Evolutionary conservation across 2,888 invertebrate species (phyloP).

Genomic region (Ochropleura leucogaster): DNA sequence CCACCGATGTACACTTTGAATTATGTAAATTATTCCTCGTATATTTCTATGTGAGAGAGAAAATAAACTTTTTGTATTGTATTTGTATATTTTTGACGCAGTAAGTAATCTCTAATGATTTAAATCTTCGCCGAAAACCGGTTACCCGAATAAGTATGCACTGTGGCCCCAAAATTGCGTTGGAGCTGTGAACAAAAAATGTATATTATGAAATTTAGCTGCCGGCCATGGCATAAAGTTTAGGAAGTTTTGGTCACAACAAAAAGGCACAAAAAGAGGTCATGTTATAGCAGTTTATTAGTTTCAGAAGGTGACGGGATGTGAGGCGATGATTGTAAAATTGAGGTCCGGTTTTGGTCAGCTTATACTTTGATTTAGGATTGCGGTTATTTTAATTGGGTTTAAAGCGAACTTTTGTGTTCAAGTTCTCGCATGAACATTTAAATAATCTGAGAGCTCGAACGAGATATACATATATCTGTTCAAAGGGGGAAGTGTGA

Average conservation of each 20-base stretch:
- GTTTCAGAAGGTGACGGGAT: slow-evolving; percentile 29
- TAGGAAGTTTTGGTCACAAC: slow-evolving; percentile 54
- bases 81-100: not conserved
- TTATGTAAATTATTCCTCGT: too few relatives aligned
- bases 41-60: too few relatives aligned
- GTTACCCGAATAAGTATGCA: slow-evolving; percentile 59
- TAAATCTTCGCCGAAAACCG: slow-evolving; percentile 34
- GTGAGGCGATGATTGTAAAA: not conserved
- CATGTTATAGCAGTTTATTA: slow-evolving; percentile 61
- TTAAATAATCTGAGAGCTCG: too few relatives aligned
- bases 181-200: slow-evolving; percentile 72
- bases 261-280: slow-evolving; percentile 59
- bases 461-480: too few relatives aligned
- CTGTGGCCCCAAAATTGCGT: slow-evolving; percentile 70
- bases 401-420: too few relatives aligned
- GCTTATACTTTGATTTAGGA: too few relatives aligned
- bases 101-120: not conserved
- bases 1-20: too few relatives aligned
- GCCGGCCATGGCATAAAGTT: slow-evolving; percentile 58
- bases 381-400: not conserved
- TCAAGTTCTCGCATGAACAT: too few relatives aligned
- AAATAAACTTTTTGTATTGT: too few relatives aligned
- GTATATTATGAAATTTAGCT: slow-evolving; percentile 74
- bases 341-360: not conserved
- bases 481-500: too few relatives aligned